A percentile compares a stretch with the other conserved stretches of the same genome.
These are phyloP conservation scores for Papilio demoleus DNA, from an alignment of 2,888 invertebrate genomes.

Conservation along the genomic window DNA sequence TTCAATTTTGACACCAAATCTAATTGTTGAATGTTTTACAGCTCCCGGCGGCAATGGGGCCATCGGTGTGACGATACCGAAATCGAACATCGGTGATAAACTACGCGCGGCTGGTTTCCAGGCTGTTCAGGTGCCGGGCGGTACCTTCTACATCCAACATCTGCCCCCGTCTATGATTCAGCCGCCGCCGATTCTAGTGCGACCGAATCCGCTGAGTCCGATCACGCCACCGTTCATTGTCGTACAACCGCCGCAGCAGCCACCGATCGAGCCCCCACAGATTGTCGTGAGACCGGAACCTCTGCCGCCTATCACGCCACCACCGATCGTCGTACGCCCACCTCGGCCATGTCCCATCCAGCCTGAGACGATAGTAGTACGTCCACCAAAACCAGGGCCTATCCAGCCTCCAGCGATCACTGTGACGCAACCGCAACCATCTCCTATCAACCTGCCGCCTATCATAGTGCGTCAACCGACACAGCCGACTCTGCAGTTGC, in stretches of 20 bases:
- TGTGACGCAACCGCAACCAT: constrained; percentile 50
- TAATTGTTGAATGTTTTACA: constrained; percentile 47
- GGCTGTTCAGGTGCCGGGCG: constrained; percentile 62
- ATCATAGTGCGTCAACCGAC: constrained; percentile 59
- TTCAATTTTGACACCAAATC: background rate
- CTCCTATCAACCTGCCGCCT: constrained; percentile 50
- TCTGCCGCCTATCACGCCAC: constrained; percentile 55
- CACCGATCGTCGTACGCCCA: constrained; percentile 58
- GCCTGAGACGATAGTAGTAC: constrained; percentile 59
- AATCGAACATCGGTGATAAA: constrained; percentile 50
- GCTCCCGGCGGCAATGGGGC: constrained; percentile 62
- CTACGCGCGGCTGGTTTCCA: constrained; percentile 61
- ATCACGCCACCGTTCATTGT: constrained; percentile 58
- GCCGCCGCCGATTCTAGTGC: constrained; percentile 66
- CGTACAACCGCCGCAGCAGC: constrained; percentile 54
- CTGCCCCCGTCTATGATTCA: constrained; percentile 67
- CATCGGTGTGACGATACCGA: constrained; percentile 53
- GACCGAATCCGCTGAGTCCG: constrained; percentile 54
- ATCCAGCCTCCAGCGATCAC: constrained; percentile 52
- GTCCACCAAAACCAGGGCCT: constrained; percentile 55
- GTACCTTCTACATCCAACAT: constrained; percentile 60
- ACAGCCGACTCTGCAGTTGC: constrained; percentile 55
- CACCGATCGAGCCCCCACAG: constrained; percentile 57
- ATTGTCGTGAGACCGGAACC: constrained; percentile 57
- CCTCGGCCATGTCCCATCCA: constrained; percentile 55